Evolutionary conservation across 2,113 vertebrate genomes (phyloP), one percentile per base, ranked within the genome.

Genomic region (Microcebus griseorufus): DNA sequence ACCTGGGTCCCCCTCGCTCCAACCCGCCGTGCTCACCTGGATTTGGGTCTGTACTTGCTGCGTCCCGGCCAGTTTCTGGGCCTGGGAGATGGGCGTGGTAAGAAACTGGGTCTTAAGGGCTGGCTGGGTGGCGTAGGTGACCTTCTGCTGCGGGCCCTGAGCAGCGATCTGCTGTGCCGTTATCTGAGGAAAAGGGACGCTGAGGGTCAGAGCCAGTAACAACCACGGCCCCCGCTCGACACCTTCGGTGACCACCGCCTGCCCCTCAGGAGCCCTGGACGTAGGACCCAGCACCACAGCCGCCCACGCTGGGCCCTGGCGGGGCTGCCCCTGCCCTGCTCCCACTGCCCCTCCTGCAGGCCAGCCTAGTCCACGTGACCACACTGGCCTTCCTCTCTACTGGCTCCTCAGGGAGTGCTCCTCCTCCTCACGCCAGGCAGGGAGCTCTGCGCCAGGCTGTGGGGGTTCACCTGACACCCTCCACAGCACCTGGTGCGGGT

Each of bases 21-120:
- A 45, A 6, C 39, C n/a, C 8, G 45, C 37, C 5, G 0, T 1
- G 14, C 97, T 98, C 81, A 99, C 99, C 98, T 99, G 99, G 97
- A 99, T 99, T 96, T 98, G 97, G 39, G 99, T 99, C 99, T 99
- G 99, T 67, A 99, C 99, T 97, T 99, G 99, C 95, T 99, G 99
- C 0, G 99, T 97, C 90, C 99, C 99, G 0, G 99, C 97, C 60
- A 99, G 88, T 97, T 99, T 99, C 98, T 99, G 99, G 7, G 99
- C 97, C 98, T 99, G 99, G 78, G 99, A 96, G 90, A 99, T 99
- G 16, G 99, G 99, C 4, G 99, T 99, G 42, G 99, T 98, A 53
- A 99, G 99, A 97, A 99, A 99, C 98, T 99, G 99, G 42, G 99
- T 99, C 98, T 99, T 99, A 96, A 99, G 99, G 94, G 99, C 99